Conservation (phyloP, 2,797 vertebrate genomes). For the Fistularia tabacaria region DNA sequence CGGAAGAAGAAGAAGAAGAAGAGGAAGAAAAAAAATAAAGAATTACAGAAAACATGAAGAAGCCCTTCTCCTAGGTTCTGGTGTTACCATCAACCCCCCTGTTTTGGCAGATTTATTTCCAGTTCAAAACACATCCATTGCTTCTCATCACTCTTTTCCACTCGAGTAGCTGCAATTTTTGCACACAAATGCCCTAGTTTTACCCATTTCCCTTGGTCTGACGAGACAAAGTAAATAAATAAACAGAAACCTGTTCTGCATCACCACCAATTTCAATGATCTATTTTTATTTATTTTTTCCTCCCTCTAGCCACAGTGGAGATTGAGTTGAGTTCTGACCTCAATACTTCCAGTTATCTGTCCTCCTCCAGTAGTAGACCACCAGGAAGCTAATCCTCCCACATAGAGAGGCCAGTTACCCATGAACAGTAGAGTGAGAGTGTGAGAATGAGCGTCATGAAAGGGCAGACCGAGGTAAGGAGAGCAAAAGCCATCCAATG, state of each 20-base stretch:
- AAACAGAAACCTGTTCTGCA: neutral
- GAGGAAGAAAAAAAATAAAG: no score
- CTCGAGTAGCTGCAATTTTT: no score
- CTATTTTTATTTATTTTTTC: neutral
- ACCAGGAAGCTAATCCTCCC: conserved; percentile 38
- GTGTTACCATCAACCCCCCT: no score
- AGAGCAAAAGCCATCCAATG: neutral
- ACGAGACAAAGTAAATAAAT: no score
- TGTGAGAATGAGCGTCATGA: conserved; percentile 17
- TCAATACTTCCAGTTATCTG: conserved; percentile 4
- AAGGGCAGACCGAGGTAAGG: neutral
- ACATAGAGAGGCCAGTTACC: conserved; percentile 29
- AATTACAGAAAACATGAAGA: no score
- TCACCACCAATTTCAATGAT: neutral
- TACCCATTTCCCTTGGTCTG: no score
- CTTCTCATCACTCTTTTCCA: no score
- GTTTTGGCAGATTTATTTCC: no score
- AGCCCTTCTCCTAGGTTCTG: no score
- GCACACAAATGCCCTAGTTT: no score
- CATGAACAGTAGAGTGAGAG: conserved; percentile 23
- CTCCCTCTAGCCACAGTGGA: neutral
- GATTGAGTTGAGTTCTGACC: conserved; percentile 17
- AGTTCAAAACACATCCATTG: no score
- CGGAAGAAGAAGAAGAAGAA: no score
- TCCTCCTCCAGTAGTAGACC: neutral